These are phyloP conservation scores for Burhinus oedicnemus DNA, from an alignment of 2,113 vertebrate genomes.

Conservation along the genomic window DNA sequence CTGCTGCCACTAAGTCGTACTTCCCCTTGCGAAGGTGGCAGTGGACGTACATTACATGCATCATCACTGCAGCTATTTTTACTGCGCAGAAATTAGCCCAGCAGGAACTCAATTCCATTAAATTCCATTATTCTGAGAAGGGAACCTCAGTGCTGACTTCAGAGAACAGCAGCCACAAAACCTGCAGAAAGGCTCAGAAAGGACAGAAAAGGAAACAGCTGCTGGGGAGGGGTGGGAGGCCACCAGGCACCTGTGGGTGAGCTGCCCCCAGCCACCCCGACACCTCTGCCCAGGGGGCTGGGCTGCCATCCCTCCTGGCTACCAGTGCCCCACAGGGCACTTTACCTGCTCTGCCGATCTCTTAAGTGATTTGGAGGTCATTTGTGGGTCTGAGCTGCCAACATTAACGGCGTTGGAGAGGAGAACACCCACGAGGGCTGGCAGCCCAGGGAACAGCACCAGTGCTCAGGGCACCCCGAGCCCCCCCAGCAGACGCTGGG, in stretches of 20 bases:
- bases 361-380: rapidly evolving
- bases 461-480: rapidly evolving
- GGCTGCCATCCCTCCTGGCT: background rate
- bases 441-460: background rate
- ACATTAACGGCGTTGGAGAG: rapidly evolving
- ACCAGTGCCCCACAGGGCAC: rapidly evolving
- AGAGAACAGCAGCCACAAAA: background rate
- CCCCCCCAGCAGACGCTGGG: background rate
- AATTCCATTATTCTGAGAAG: background rate
- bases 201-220: background rate
- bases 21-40: background rate
- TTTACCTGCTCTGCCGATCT: rapidly evolving
- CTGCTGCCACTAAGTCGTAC: background rate
- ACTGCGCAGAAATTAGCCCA: constrained; percentile 3
- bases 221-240: background rate
- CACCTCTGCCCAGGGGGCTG: background rate
- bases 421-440: rapidly evolving
- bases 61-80: constrained; percentile 12
- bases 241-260: rapidly evolving
- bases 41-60: background rate
- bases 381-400: background rate
- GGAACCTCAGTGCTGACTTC: background rate
- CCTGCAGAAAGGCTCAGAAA: background rate
- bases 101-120: constrained; percentile 2
- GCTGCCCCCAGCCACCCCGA: rapidly evolving